Evolutionary conservation across 37 sponge, comb jelly and placozoan genomes (phyloP).

Genomic region (Axinella damicornis): DNA sequence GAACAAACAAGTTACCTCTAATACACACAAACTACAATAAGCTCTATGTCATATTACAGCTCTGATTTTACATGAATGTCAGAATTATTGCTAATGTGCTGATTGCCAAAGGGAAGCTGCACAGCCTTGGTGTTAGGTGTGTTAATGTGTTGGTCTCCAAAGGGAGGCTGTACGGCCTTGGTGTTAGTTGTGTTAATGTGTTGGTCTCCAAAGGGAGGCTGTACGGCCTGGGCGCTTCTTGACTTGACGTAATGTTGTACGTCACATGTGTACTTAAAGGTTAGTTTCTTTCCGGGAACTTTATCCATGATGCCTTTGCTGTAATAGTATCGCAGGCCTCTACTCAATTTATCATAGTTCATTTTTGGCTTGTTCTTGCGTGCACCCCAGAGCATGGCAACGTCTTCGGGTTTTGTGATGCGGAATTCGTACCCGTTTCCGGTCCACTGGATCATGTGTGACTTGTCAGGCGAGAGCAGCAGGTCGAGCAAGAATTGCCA

Average conservation of each 20-base stretch:
- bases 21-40: no score
- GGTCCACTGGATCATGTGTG: constrained; percentile 70
- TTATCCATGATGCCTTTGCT: constrained; percentile 75
- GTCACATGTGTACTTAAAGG: constrained; percentile 75
- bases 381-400: constrained; percentile 71
- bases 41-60: no score
- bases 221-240: constrained; percentile 1
- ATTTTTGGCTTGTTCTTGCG: constrained; percentile 70
- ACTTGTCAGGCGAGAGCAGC: constrained; percentile 42
- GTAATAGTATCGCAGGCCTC: constrained; percentile 73
- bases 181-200: no score
- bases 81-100: not conserved
- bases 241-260: constrained; percentile 65
- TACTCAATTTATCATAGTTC: constrained; percentile 81
- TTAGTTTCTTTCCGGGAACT: constrained; percentile 60
- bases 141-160: not conserved
- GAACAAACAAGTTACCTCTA: no score
- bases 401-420: constrained; percentile 47
- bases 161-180: no score
- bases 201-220: not conserved
- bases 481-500: constrained; percentile 83
- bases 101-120: no score
- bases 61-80: no score
- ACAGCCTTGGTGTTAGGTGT: no score
- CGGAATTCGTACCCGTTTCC: constrained; percentile 69